Conservation (phyloP, 2,888 invertebrate genomes). For the Agriopis leucophaearia region DNA sequence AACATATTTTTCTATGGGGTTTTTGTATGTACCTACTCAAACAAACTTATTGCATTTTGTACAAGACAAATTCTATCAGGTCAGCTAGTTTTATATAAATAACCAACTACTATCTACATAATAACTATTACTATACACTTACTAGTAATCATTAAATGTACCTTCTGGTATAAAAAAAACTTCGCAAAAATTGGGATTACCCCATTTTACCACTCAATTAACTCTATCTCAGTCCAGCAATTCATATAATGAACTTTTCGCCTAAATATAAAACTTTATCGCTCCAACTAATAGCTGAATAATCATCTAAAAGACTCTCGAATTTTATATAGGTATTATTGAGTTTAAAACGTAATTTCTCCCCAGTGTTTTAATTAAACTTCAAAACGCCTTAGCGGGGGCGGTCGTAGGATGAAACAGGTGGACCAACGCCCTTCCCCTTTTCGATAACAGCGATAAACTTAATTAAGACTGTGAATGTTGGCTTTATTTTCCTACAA, state of each 20-base stretch:
- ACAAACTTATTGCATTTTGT: no score
- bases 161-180: no score
- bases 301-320: conserved; percentile 39
- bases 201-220: conserved; percentile 5
- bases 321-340: conserved; percentile 48
- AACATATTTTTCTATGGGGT: no score
- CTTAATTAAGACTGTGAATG: conserved; percentile 22
- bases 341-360: conserved; percentile 54
- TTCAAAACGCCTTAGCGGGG: conserved; percentile 29
- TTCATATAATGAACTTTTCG: conserved; percentile 20
- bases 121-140: no score
- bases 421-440: conserved; percentile 17
- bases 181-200: background rate
- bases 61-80: no score
- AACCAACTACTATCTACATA: no score
- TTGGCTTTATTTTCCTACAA: conserved; percentile 28
- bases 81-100: no score
- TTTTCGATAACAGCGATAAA: conserved; percentile 34
- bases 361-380: conserved; percentile 59
- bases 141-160: no score
- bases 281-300: conserved; percentile 35
- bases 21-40: no score
- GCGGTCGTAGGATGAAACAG: conserved; percentile 16
- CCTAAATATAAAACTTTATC: conserved; percentile 35
- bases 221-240: conserved; percentile 5